A percentile compares a stretch with the other conserved stretches of the same genome.
These are phyloP conservation scores for Cheilosia soror DNA, from an alignment of 2,888 invertebrate species.

Conservation along the genomic window DNA sequence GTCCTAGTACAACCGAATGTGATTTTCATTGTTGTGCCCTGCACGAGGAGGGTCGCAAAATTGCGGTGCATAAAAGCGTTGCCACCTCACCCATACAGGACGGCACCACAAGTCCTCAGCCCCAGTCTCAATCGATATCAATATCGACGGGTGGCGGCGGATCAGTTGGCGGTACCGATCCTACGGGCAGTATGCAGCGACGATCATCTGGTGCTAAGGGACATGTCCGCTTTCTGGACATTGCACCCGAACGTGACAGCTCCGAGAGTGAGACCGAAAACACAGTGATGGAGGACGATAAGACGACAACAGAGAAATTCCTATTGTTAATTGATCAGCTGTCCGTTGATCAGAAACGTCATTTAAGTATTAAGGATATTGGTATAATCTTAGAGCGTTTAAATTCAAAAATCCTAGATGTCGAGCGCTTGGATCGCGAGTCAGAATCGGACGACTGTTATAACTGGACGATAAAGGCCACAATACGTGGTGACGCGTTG, in stretches of 20 bases:
- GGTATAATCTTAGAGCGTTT: conserved; percentile 96
- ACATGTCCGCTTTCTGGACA: conserved; percentile 94
- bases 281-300: conserved; percentile 96
- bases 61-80: conserved; percentile 95
- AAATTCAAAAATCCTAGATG: conserved; percentile 96
- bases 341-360: conserved; percentile 95
- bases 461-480: conserved; percentile 98
- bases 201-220: conserved; percentile 87
- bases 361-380: conserved; percentile 96
- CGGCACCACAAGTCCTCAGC: conserved; percentile 88
- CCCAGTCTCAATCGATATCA: conserved; percentile 84
- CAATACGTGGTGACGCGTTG: conserved; percentile 95
- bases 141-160: conserved; percentile 80
- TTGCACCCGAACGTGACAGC: conserved; percentile 91
- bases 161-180: conserved; percentile 81
- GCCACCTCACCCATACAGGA: conserved; percentile 97
- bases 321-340: conserved; percentile 96
- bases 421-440: conserved; percentile 95
- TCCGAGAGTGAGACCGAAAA: conserved; percentile 97
- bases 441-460: conserved; percentile 97
- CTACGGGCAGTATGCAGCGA: conserved; percentile 83
- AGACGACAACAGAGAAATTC: conserved; percentile 95
- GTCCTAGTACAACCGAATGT: conserved; percentile 90
- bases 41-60: conserved; percentile 96
- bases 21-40: conserved; percentile 98